A percentile compares a stretch with the other conserved stretches of the same genome.
These are phyloP conservation scores for Ceyx margarethae DNA, from an alignment of 2,113 vertebrate species.

Conservation along the genomic window DNA sequence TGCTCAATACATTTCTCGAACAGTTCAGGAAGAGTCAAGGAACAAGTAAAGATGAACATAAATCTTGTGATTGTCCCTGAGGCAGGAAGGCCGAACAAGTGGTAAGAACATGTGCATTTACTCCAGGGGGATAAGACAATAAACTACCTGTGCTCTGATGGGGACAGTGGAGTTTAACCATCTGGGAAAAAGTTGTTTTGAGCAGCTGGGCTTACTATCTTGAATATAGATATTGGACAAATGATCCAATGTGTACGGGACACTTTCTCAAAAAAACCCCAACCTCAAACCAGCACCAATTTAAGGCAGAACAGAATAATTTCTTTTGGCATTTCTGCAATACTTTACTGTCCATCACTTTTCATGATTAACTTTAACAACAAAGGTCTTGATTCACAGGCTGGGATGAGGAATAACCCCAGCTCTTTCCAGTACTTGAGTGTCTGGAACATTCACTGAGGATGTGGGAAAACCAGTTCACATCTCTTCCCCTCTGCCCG, in stretches of 20 bases:
- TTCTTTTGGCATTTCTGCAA: not conserved
- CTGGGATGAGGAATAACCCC: not conserved
- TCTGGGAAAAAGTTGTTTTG: not conserved
- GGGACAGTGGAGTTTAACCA: not conserved
- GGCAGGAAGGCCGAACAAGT: not conserved
- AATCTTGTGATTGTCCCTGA: not conserved
- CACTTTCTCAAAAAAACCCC: not conserved
- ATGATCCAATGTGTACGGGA: not conserved
- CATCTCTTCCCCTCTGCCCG: not conserved
- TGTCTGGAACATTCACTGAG: not conserved
- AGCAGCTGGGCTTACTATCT: not conserved
- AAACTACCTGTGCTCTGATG: not conserved
- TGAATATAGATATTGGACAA: not conserved
- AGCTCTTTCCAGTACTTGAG: not conserved
- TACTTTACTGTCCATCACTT: not conserved
- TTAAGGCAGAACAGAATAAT: not conserved
- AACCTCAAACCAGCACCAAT: no score
- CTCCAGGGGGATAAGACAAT: not conserved
- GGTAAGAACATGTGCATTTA: not conserved
- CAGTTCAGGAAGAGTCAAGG: not conserved
- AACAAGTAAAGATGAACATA: not conserved
- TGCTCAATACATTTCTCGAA: not conserved
- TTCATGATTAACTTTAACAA: not conserved
- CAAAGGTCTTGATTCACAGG: not conserved
- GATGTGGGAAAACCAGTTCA: conserved; percentile 41